Base-by-base conservation (phyloP, 2,113 vertebrate genomes). In the Meleagris gallopavo region DNA sequence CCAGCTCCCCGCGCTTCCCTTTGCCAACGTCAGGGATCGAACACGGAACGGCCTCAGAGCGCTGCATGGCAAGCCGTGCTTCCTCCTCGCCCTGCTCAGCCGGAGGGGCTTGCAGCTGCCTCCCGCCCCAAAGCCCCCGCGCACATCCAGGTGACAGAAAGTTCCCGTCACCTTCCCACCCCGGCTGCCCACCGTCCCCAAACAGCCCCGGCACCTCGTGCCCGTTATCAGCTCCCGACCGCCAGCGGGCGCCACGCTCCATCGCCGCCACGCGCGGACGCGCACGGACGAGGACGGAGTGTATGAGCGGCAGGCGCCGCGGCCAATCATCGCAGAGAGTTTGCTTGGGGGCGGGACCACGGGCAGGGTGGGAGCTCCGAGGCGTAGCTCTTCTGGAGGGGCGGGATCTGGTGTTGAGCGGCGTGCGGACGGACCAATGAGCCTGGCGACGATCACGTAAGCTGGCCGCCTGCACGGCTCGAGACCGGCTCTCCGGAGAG, bases 361-460 rank as follows among this genome's bases (percentile, higher is more conserved):
- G 48, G 1, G 18, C 18, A 66, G 71, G 38, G 43, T 9, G 50
- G 25, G 48, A 11, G 71, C 21, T 25, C 55, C 21, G n/a, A 15
- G 55, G 38, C 13, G 8, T 20, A 19, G 16, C 16, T 22, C 4
- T 2, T 2, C 9, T 0, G 14, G n/a, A 6, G 27, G 25, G 67
- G 50, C 29, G 24, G 40, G 43, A 78, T 10, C 8, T 10, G 6
- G 2, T 0, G 1, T 16, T 61, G 77, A 83, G 18, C 50, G 81
- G n/a, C 41, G 29, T 25, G 17, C 5, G 1, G 2, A 0, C 0
- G 0, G 3, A 18, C 85, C 81, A 71, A 7, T 36, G 38, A 78
- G 7, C 10, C 43, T 16, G 15, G 57, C 12, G 3, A 8, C 0
- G 1, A 2, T 65, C 32, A 38, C 43, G 36, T 67, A 52, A 34